Evolutionary conservation across 2,113 vertebrate species (phyloP).

Genomic region (Dascyllus trimaculatus): DNA sequence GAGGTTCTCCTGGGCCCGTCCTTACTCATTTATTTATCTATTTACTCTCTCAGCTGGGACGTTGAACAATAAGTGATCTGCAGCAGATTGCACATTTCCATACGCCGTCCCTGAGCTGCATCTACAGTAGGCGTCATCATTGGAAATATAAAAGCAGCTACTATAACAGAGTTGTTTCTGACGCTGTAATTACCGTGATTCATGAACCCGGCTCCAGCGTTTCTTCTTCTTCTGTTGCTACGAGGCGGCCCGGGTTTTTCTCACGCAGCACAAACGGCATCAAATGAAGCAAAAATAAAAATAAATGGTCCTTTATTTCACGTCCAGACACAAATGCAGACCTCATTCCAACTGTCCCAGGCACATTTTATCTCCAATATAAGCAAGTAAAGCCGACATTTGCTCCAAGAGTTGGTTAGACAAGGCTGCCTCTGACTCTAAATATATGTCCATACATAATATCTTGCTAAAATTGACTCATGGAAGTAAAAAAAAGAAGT

Average conservation of each 20-base stretch:
- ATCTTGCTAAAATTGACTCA: no score
- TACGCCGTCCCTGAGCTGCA: slow-evolving; percentile 19
- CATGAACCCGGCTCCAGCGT: neutral
- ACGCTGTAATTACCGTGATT: slow-evolving; percentile 19
- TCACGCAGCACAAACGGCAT: neutral
- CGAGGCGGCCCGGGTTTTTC: slow-evolving; percentile 3
- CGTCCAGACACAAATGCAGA: neutral
- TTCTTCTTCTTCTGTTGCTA: neutral
- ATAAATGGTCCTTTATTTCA: accelerated
- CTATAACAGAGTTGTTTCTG: slow-evolving; percentile 6
- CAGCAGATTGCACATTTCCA: slow-evolving; percentile 8
- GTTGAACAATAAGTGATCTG: slow-evolving; percentile 27
- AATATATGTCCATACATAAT: no score
- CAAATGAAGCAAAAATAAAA: slow-evolving; percentile 1
- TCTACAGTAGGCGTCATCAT: neutral
- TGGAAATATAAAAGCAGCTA: neutral
- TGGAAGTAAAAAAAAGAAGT: no score
- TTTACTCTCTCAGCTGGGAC: neutral
- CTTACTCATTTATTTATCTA: neutral
- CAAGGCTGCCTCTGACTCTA: no score
- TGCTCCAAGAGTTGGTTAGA: no score
- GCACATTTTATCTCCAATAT: neutral
- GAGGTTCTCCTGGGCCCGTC: neutral
- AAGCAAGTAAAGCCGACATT: no score
- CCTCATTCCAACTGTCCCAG: neutral